Conservation (phyloP, 2,797 vertebrate genomes). For the Odontamblyopus rebecca region DNA sequence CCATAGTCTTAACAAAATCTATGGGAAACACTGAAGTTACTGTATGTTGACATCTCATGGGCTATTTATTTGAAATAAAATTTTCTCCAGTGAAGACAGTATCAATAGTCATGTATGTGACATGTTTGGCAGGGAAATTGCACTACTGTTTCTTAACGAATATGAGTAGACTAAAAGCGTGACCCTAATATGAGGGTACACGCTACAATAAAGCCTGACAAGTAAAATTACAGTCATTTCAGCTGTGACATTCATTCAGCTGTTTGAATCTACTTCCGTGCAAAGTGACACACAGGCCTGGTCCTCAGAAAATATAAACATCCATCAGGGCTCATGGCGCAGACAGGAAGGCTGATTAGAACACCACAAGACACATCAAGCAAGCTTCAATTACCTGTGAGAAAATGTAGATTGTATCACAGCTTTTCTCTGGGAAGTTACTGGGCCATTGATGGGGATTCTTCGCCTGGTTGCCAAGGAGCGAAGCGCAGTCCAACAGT, state of each 20-base stretch:
- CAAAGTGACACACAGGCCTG: constrained; percentile 30
- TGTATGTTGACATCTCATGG: background rate
- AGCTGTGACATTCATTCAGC: constrained; percentile 41
- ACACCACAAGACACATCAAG: constrained; percentile 30
- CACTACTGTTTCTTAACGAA: constrained; percentile 9
- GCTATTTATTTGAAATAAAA: background rate
- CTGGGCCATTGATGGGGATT: constrained; percentile 28
- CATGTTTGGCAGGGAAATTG: constrained; percentile 28
- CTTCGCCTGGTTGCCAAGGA: constrained; percentile 44
- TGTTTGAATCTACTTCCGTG: constrained; percentile 27
- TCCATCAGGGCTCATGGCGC: constrained; percentile 40
- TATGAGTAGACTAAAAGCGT: constrained; percentile 16
- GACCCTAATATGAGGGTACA: constrained; percentile 35
- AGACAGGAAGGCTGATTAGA: constrained; percentile 49
- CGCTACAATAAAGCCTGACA: constrained; percentile 29
- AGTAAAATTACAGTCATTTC: constrained; percentile 58
- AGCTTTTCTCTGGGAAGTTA: constrained; percentile 18
- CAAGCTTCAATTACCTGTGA: constrained; percentile 49
- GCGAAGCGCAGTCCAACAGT: constrained; percentile 44
- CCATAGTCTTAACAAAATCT: no score
- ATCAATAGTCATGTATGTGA: constrained; percentile 7
- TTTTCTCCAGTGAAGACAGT: background rate
- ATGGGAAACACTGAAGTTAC: no score
- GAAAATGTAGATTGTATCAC: constrained; percentile 46
- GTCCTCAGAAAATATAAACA: constrained; percentile 33